These are phyloP conservation scores for Euura saliciscinereae DNA, from an alignment of 1,140 invertebrate species.

Conservation along the genomic window DNA sequence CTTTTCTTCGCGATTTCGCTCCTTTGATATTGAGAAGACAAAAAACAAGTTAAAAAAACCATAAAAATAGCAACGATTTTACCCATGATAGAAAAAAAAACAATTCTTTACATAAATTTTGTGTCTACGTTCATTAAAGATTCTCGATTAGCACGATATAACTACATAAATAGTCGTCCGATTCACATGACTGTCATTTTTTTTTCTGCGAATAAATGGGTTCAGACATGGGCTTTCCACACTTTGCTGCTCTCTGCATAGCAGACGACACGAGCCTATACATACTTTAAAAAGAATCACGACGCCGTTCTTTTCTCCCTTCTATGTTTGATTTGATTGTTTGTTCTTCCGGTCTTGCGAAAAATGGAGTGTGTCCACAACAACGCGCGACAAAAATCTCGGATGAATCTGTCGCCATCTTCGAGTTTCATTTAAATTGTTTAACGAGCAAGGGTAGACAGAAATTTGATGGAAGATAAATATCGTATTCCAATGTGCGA, in stretches of 20 bases:
- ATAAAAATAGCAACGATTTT: background rate
- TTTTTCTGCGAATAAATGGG: no score
- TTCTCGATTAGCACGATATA: background rate
- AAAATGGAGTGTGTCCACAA: no score
- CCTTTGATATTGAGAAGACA: background rate
- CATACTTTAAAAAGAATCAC: background rate
- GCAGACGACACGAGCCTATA: no score
- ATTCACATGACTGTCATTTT: no score
- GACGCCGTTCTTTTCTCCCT: background rate
- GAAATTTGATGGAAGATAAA: no score
- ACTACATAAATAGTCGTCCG: background rate
- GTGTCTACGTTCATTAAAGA: no score
- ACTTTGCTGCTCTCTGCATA: no score
- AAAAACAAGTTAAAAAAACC: background rate
- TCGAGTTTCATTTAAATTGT: background rate
- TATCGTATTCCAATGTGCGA: no score
- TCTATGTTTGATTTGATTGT: conserved; percentile 10
- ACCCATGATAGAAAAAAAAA: background rate
- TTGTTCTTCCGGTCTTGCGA: background rate
- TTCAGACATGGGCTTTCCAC: no score
- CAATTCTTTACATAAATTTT: no score
- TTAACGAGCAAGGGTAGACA: no score
- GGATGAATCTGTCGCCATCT: background rate
- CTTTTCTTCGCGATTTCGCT: background rate
- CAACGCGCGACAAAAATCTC: background rate